Conservation (phyloP, 2,113 vertebrate genomes). For the Piprites chloris region DNA sequence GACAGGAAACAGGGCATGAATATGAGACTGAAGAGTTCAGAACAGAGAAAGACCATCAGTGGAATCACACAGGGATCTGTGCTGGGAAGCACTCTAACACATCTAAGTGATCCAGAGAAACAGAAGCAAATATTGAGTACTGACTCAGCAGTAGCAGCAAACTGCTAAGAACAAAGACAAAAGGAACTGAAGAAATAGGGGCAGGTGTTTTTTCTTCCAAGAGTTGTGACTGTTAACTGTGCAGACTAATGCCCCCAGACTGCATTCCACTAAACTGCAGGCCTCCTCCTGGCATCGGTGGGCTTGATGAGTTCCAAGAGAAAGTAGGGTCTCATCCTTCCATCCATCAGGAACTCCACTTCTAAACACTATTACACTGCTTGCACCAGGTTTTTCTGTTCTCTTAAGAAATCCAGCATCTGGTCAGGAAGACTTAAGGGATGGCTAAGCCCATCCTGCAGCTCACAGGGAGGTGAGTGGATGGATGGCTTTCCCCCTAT, state of each 20-base stretch:
- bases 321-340: background rate
- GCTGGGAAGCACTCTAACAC: background rate
- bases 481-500: background rate
- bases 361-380: background rate
- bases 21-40: background rate
- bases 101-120: background rate
- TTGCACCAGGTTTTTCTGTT: background rate
- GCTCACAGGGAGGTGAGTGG: background rate
- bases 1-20: constrained; percentile 20
- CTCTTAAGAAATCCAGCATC: background rate
- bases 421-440: background rate
- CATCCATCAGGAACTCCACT: background rate
- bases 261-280: background rate
- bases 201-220: background rate
- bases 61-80: background rate
- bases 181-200: background rate
- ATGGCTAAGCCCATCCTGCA: background rate
- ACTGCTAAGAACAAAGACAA: background rate
- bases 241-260: background rate
- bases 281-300: background rate
- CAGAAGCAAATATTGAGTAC: background rate
- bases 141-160: background rate
- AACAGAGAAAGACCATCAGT: background rate
- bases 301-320: background rate
- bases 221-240: background rate